Conservation (phyloP, 2,888 invertebrate species). For the Dilophus febrilis region DNA sequence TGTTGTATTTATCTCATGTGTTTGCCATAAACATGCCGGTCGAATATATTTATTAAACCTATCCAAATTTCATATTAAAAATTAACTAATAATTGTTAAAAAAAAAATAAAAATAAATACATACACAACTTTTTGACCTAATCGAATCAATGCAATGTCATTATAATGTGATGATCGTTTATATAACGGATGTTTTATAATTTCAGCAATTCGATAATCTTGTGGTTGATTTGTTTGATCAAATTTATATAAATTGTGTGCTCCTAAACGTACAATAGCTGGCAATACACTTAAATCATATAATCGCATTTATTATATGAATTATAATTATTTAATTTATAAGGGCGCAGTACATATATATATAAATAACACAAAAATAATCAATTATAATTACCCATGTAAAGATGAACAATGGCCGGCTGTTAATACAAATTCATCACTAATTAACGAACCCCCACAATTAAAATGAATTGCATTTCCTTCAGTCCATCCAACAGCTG, state of each 20-base stretch:
- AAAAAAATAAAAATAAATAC: neutral
- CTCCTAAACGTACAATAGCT: constrained; percentile 34
- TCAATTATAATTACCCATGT: no score
- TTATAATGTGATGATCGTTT: constrained; percentile 34
- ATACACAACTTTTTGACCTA: constrained; percentile 18
- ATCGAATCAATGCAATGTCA: constrained; percentile 39
- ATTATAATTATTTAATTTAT: no score
- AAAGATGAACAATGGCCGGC: constrained; percentile 9
- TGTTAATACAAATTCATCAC: constrained; percentile 14
- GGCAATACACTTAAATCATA: constrained; percentile 30
- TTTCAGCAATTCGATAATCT: constrained; percentile 29
- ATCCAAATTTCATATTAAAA: neutral
- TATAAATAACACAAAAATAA: no score
- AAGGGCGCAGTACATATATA: no score
- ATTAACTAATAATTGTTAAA: neutral
- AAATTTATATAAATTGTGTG: constrained; percentile 27
- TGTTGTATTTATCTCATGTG: constrained; percentile 14
- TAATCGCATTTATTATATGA: constrained; percentile 3
- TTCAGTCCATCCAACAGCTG: constrained; percentile 26
- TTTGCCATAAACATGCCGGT: constrained; percentile 28
- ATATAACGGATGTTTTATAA: constrained; percentile 35
- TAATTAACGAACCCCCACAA: constrained; percentile 32
- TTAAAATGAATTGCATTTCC: constrained; percentile 20
- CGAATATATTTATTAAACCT: constrained; percentile 19
- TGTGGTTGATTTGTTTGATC: constrained; percentile 25